Base-by-base conservation (phyloP, 2,113 vertebrate species). In the Callipepla squamata region DNA sequence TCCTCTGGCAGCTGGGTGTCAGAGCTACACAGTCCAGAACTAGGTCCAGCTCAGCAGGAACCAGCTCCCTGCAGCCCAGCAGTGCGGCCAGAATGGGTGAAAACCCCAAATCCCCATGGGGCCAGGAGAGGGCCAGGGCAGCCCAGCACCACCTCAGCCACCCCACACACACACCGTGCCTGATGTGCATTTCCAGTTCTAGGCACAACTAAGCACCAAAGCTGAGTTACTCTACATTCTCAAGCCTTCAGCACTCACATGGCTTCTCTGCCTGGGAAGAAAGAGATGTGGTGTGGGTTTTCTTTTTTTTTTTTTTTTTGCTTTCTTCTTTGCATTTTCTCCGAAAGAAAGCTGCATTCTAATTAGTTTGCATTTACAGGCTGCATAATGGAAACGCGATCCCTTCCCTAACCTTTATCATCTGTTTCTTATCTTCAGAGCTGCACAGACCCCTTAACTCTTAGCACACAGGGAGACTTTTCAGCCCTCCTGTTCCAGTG, bases 401-500 rank as follows among this genome's bases (percentile, higher is more conserved):
- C 72, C 75, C 65, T 89, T 8, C 50, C 40, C 40, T 76, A 76
- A n/a, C 25, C 70, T 91, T 77, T 58, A 67, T 93, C 96, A 76
- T 82, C 94, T 84, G 84, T 32, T 96, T 93, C 86, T 89, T 62
- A 68, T 87, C 95, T 90, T 87, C 83, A 48, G 67, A 82, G 87
- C 48, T 2, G 21, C 72, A 3, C 9, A 1, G 4, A 74, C 8
- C 68, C 87, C 76, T 92, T 65, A 63, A 58, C 93, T 85, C 86
- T 57, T 67, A 1, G n/a, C 4, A 76, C 57, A 7, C 68, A 5
- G 50, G 51, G 45, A 87, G 78, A 6, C n/a, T 23, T 18, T 59
- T 26, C 4, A 13, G 68, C 26, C 40, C 73, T 80, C 8, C 14
- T 51, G 86, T 87, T 61, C 58, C 7, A 12, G 42, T 59, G 23